These are phyloP conservation scores for Coelinius sp. DNA, from an alignment of 2,888 invertebrate genomes.

Conservation along the genomic window DNA sequence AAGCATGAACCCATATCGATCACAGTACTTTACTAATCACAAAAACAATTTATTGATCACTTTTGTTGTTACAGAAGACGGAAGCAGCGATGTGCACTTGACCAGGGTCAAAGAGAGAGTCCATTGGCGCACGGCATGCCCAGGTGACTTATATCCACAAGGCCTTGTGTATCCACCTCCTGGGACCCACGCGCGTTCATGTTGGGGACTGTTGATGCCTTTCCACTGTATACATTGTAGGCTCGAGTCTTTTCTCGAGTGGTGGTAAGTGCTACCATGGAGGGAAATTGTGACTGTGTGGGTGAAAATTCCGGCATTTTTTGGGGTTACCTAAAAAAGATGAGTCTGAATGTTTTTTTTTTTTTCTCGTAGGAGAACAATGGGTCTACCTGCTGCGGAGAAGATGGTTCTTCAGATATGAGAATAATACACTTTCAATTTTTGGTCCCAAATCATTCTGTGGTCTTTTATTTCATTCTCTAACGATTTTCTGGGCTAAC, in stretches of 20 bases:
- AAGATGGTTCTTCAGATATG: background rate
- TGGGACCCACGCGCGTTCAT: constrained; percentile 4
- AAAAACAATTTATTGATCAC: background rate
- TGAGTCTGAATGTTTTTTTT: constrained; percentile 4
- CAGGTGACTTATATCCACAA: constrained; percentile 64
- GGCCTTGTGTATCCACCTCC: constrained; percentile 52
- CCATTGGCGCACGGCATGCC: constrained; percentile 57
- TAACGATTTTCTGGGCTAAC: background rate
- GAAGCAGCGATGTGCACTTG: constrained; percentile 57
- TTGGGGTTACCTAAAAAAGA: background rate
- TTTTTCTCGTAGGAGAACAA: constrained; percentile 5
- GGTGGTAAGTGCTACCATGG: background rate
- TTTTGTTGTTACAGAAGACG: constrained; percentile 11
- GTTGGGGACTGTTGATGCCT: constrained; percentile 23
- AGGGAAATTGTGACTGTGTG: background rate
- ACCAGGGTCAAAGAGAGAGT: constrained; percentile 67
- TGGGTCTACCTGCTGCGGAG: constrained; percentile 13
- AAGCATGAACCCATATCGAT: constrained; percentile 27
- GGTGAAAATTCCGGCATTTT: constrained; percentile 14
- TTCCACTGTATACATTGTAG: constrained; percentile 24
- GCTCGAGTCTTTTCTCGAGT: background rate
- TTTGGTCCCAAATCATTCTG: background rate
- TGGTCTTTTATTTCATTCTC: background rate
- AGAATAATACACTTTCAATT: background rate
- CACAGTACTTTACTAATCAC: background rate